A percentile compares a stretch with the other conserved stretches of the same genome.
Evolutionary conservation across 64 coral and sea anemone species (phyloP).

Genomic region (Orbicella faveolata): DNA sequence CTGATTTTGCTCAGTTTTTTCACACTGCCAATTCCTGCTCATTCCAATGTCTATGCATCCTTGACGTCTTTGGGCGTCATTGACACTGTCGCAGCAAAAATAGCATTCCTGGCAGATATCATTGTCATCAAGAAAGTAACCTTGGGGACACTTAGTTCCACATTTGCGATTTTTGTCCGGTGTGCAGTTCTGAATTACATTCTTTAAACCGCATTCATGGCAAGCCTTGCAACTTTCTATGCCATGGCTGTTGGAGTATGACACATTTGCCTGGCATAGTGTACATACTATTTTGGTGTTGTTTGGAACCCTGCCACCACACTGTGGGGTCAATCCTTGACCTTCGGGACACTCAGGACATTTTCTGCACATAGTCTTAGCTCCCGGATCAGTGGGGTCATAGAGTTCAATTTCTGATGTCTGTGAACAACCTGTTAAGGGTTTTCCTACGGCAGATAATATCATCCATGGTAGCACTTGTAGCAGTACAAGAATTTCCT

Average conservation of each 20-base stretch:
- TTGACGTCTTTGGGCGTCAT: neutral
- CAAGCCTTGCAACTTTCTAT: conserved; percentile 20
- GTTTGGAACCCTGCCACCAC: neutral
- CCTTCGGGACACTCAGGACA: conserved; percentile 27
- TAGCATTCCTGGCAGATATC: neutral
- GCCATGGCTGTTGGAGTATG: neutral
- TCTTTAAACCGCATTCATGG: conserved; percentile 6
- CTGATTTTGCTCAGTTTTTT: neutral
- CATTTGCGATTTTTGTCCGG: neutral
- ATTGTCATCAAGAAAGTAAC: neutral
- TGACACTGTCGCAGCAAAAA: conserved; percentile 5
- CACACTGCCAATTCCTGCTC: neutral
- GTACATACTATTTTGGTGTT: neutral
- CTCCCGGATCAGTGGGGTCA: neutral
- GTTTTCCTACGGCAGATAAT: neutral
- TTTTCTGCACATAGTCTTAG: neutral
- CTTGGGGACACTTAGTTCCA: neutral
- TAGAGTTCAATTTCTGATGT: neutral
- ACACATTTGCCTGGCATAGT: neutral
- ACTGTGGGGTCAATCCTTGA: conserved; percentile 3
- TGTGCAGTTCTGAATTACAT: neutral
- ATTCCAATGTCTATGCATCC: conserved; percentile 4
- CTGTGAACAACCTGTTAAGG: neutral
- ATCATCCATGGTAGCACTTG: neutral
- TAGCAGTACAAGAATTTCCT: too few species aligned